Percentiles rank a stretch among this genome's conserved stretches.
Conservation (phyloP, 2,888 invertebrate species). For the Drosophila lutescens region DNA sequence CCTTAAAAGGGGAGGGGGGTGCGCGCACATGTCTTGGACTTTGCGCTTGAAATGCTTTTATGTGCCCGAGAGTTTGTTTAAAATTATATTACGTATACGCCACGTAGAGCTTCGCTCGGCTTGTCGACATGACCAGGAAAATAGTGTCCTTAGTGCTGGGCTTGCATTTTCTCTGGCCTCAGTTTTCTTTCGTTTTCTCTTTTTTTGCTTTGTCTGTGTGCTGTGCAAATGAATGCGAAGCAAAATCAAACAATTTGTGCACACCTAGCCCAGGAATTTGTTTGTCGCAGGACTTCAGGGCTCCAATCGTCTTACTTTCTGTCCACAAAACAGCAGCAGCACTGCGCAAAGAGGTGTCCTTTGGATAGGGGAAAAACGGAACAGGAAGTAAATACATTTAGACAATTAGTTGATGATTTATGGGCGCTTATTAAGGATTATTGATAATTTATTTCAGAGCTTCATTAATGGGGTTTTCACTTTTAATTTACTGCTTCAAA, state of each 20-base stretch:
- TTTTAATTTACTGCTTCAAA: too few relatives aligned
- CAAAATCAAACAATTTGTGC: conserved; percentile 45
- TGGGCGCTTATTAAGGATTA: not conserved
- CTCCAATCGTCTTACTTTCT: conserved; percentile 2
- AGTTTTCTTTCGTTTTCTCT: not conserved
- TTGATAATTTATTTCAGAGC: not conserved
- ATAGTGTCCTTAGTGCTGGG: conserved; percentile 5
- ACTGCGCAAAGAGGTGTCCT: not conserved
- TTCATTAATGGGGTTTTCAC: too few relatives aligned
- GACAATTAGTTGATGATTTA: not conserved
- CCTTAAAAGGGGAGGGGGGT: not conserved
- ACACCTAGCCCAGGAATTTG: conserved; percentile 33
- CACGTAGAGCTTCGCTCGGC: conserved; percentile 37
- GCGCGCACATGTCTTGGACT: conserved; percentile 57
- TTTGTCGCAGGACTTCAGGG: conserved; percentile 11
- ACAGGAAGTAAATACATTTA: not conserved
- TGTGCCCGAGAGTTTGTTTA: conserved; percentile 58
- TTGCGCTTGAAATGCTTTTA: conserved; percentile 55
- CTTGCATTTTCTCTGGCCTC: conserved; percentile 18
- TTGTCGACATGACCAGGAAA: conserved; percentile 22
- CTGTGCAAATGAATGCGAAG: conserved; percentile 40
- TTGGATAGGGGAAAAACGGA: not conserved
- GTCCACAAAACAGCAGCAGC: conserved; percentile 2
- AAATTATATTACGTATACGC: conserved; percentile 62
- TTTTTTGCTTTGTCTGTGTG: conserved; percentile 5